Base-by-base conservation (phyloP, 1,140 invertebrate species). In the Camponotus floridanus region DNA sequence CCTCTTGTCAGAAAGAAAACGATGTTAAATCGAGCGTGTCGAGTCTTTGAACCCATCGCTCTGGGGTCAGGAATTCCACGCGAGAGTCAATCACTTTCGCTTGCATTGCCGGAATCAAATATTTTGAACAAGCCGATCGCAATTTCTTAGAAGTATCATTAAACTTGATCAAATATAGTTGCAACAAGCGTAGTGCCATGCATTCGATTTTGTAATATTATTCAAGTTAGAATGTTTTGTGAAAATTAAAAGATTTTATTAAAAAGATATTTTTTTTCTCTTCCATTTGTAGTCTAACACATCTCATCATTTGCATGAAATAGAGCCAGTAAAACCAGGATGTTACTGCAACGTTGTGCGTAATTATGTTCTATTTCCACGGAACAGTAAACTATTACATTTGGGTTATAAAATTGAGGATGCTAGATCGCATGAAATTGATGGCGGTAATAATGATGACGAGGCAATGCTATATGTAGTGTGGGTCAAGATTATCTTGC, bases 1-100 rank as follows among this genome's bases (percentile, higher is more conserved):
- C 36, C 65, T 73, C 59, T 61, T 39, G 39, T 11, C 57, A 42
- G 33, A 51, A 84, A 78, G 78, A 57, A 36, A 36, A 18, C 57
- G 48, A 59, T 48, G 76, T 81, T 80, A 83, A 89, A 89, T 89
- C 81, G 83, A 86, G 73, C 83, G 79, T 79, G 74, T 33, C 74
- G 68, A 57, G 87, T 73, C 68, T 78, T 78, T 81, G 81, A 85
- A 80, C 81, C 55, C 76, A 31, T 39, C 36, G 51, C 51, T 48
- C 31, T 6, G 61, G 45, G 90, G 88, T 90, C 89, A 86, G 26
- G 84, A 90, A 91, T 91, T 88, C 68, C 79, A 78, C 57, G 83
- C 73, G 73, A 78, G 68, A 88, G 89, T 90, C 89, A 90, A 90
- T 90, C 89, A 88, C 71, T 88, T 76, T 90, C 73, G 45, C 86